phyloP scores from a whole-genome alignment of 1,140 invertebrate genomes.

The Bursaphelenchus mucronatus region DNA sequence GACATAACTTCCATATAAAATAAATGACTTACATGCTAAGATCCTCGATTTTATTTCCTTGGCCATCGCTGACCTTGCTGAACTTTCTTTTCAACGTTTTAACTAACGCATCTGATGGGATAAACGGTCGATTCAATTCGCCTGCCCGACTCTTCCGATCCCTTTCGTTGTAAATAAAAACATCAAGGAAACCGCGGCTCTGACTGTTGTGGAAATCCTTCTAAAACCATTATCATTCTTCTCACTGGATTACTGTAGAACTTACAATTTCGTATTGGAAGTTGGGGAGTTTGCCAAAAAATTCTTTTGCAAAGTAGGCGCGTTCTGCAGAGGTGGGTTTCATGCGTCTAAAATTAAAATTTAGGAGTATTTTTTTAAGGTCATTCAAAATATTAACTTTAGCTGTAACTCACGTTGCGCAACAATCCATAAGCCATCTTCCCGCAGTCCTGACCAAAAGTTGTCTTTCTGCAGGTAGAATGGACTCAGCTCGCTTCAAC shows the following conservation, averaged over 20 bases:
- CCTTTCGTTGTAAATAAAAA: slow-evolving; percentile 18
- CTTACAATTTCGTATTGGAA: slow-evolving; percentile 10
- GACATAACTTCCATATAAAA: no score
- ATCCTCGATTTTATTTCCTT: not conserved
- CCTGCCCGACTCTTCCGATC: slow-evolving; percentile 11
- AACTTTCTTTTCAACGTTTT: not conserved
- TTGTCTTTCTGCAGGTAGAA: slow-evolving; percentile 14
- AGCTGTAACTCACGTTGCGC: not conserved
- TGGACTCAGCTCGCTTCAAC: slow-evolving; percentile 1
- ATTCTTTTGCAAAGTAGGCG: slow-evolving; percentile 2
- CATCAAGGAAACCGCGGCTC: not conserved
- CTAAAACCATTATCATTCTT: not conserved
- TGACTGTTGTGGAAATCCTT: slow-evolving; percentile 3
- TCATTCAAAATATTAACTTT: slow-evolving; percentile 1
- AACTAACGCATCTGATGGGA: not conserved
- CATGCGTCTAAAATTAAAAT: no score
- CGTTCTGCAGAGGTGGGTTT: slow-evolving; percentile 17
- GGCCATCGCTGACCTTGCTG: not conserved
- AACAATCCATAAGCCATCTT: slow-evolving; percentile 18
- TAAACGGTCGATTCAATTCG: slow-evolving; percentile 3
- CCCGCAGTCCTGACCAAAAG: slow-evolving; percentile 13
- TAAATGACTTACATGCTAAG: no score
- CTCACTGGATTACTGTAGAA: slow-evolving; percentile 10
- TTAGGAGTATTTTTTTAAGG: not conserved
- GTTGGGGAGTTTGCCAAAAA: slow-evolving; percentile 14